Evolutionary conservation across 1,140 invertebrate species (phyloP), one percentile per base, ranked within the genome.

Genomic region (Drosophila insularis): DNA sequence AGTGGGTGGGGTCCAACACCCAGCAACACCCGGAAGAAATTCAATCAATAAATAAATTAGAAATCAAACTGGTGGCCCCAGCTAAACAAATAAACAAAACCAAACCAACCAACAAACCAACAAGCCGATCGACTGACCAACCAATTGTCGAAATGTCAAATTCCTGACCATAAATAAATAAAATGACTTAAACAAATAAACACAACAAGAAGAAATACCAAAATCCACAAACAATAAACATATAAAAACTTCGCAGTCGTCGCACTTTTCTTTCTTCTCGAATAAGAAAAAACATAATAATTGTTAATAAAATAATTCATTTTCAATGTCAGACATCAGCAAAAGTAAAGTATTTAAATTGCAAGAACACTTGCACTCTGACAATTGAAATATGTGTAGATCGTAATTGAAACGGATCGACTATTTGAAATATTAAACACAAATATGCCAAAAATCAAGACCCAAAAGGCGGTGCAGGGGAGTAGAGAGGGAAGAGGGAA

Each of bases 131-230:
- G 68, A 71, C 66, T 69, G 68, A 68, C 66, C 75, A 72, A 71
- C 65, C 46, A 77, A 78, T 74, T 78, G 81, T 80, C 74, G 81
- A 78, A 71, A 84, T 81, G 81, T 86, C 81, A 85, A 85, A 85
- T 85, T 85, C 81, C 77, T 32, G 61, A 62, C 62, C 65, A 73
- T 80, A 76, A 70, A 78, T 68, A 78, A 70, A 68, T 68, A 78
- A 70, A 68, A 69, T 81, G 63, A 65, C 65, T 61, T 39, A 63
- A 27, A 60, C 62, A 50, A 60, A 74, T 63, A 50, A 63, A 53
- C 60, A 77, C 70, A 43, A 7, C 4, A 17, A 43, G 1, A 43
- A 43, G 7, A 19, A 46, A 46, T 8, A 46, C 5, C 0, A 46
- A 46, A 46, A 21, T n/a, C 14, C 17, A 50, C 8, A 21, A 50